Base-by-base conservation (phyloP, 2,797 vertebrate species). In the Chanos chanos region DNA sequence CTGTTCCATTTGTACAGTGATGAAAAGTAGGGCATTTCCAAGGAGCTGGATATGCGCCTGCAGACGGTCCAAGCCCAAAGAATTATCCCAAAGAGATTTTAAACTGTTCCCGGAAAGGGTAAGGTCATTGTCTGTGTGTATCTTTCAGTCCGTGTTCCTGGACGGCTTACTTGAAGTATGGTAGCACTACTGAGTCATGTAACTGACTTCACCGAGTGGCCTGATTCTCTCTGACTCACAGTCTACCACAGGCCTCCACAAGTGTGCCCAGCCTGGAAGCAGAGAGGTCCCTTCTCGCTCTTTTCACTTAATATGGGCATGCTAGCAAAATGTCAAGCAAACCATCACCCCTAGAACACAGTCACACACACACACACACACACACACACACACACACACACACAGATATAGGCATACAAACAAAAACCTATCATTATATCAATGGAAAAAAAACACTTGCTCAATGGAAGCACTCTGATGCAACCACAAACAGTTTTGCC, bases 401-500 rank as follows among this genome's bases (percentile, higher is more conserved):
- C 30, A 61, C 48, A 45, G 15, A 33, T 30, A 37, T 15, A 13
- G 34, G 2, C 4, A n/a, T 39, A 19, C 22, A 7, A 16, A 1
- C 40, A 15, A 15, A 21, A 10, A 52, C 39, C 18, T 37, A 56
- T 41, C 16, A 61, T 61, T 67, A 61, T 43, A 31, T 41, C 27
- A 44, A 10, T 3, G 52, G 16, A 40, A 53, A 53, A 70, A 51
- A 55, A 55, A 64, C 58, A 74, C 64, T 37, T 62, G 76, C 57
- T 71, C 48, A 77, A 73, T 47, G 9, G 58, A 76, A 47, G 36
- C 57, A 58, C 73, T 69, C 76, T 61, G 75, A 76, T 72, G 59
- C 62, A 62, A 74, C 59, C 75, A 71, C 39, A 81, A 36, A 49
- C 13, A 66, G 64, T 63, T 60, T 48, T 70, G 50, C 53, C n/a